Evolutionary conservation across 1,140 invertebrate species (phyloP), one percentile per base, ranked within the genome.

Genomic region (Drosophila arawakana): DNA sequence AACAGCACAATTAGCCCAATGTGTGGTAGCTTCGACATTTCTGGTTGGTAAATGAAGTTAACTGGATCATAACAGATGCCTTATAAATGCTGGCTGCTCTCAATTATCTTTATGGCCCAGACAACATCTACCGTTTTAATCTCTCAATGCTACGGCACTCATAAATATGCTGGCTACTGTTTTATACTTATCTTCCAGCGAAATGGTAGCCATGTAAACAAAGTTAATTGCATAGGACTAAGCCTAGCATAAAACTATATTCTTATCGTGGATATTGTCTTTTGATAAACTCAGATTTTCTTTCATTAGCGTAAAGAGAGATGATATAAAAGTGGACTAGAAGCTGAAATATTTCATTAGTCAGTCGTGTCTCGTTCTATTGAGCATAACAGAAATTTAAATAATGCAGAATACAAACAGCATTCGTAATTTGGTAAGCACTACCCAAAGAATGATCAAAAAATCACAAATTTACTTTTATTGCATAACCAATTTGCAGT

Each of bases 141-240:
- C 84, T 88, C 39, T 67, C 82, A 85, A 85, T 85, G 82, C 52
- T 80, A 73, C 10, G 7, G 9, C 25, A 49, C 30, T 35, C 47
- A 78, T 84, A 78, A 80, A 81, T 43, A 41, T 69, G 43, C 21
- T 74, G 39, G 62, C 63, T 68, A 59, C 71, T 34, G 71, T 74
- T 18, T 43, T 5, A 5, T 7, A 5, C 11, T 73, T 70, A 82
- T 76, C 58, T 70, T 2, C 6, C 39, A 46, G 59, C 60, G 66
- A 55, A 65, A 55, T 68, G 63, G 50, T 61, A 72, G 44, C 41
- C n/a, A 3, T 11, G 10, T 62, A 55, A 46, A 71, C 13, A 67
- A 9, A 0, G 5, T 7, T 69, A 43, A 70, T 50, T 49, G 11
- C 13, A n/a, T 10, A 21, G n/a, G 46, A 34, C 60, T 58, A 63